phyloP scores from a whole-genome alignment of 1,140 invertebrate species.

The Platyura marginata region DNA sequence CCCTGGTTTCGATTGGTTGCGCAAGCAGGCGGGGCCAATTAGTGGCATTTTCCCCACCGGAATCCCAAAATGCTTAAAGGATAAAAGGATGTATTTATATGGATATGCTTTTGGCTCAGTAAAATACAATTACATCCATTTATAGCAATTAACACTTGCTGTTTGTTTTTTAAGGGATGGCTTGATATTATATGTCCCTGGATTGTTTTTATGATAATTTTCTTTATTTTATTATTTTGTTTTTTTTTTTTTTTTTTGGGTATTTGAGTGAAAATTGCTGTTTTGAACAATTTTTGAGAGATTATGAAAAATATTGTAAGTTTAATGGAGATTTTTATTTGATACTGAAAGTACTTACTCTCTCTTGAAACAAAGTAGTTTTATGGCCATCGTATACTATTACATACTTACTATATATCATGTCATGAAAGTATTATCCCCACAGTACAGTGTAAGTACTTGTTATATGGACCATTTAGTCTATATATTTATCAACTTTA shows the following conservation, averaged over 20 bases:
- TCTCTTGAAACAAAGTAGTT: too few species aligned
- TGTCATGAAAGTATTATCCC: too few species aligned
- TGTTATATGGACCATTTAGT: too few species aligned
- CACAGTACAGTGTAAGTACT: too few species aligned
- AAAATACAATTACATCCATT: slow-evolving; percentile 12
- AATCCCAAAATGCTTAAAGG: not conserved
- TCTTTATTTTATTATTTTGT: not conserved
- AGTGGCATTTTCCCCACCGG: not conserved
- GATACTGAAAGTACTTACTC: too few species aligned
- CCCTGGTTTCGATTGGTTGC: slow-evolving; percentile 5
- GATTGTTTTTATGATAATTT: not conserved
- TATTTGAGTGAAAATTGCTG: not conserved
- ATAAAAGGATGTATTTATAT: not conserved
- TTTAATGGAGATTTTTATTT: too few species aligned
- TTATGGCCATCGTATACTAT: too few species aligned
- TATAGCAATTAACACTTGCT: slow-evolving; percentile 27
- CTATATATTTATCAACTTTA: too few species aligned
- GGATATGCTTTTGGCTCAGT: not conserved
- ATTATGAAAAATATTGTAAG: too few species aligned
- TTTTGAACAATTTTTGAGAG: too few species aligned
- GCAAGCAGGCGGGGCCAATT: slow-evolving; percentile 1
- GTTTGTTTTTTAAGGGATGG: slow-evolving; percentile 13
- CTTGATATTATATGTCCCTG: not conserved
- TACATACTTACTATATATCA: too few species aligned
- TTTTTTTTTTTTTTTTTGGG: too few species aligned